Evolutionary conservation across 2,888 invertebrate species (phyloP).

Genomic region (Nemoura dubitans): DNA sequence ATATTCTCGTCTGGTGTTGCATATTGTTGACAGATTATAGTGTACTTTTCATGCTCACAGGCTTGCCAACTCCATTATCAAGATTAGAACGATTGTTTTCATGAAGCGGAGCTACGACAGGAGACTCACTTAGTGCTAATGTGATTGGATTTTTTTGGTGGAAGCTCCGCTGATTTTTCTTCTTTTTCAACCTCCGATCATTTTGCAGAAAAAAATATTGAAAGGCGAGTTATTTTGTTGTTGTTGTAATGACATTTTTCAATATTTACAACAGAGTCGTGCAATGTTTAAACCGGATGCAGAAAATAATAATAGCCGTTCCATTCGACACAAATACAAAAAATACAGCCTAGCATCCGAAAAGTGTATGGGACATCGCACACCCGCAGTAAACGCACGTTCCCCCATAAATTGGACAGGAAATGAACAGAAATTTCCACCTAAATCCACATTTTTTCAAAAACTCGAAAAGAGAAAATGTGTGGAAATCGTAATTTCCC

Average conservation of each 20-base stretch:
- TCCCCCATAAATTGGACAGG: background rate
- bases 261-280: background rate
- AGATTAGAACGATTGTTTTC: background rate
- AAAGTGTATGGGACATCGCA: background rate
- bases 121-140: background rate
- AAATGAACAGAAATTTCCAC: background rate
- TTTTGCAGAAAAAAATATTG: background rate
- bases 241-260: background rate
- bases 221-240: background rate
- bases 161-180: background rate
- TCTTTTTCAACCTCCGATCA: background rate
- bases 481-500: constrained; percentile 12
- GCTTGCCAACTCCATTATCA: background rate
- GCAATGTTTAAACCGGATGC: background rate
- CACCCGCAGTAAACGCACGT: background rate
- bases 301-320: background rate
- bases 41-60: background rate
- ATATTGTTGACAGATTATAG: background rate
- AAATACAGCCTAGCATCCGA: background rate
- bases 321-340: too few species aligned
- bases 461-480: constrained; percentile 7
- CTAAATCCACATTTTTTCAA: background rate
- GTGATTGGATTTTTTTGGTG: background rate
- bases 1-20: too few species aligned
- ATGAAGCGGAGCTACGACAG: background rate